A percentile compares a stretch with the other conserved stretches of the same genome.
Conservation (phyloP, 2,113 vertebrate genomes). For the Phyllostomus hastatus region DNA sequence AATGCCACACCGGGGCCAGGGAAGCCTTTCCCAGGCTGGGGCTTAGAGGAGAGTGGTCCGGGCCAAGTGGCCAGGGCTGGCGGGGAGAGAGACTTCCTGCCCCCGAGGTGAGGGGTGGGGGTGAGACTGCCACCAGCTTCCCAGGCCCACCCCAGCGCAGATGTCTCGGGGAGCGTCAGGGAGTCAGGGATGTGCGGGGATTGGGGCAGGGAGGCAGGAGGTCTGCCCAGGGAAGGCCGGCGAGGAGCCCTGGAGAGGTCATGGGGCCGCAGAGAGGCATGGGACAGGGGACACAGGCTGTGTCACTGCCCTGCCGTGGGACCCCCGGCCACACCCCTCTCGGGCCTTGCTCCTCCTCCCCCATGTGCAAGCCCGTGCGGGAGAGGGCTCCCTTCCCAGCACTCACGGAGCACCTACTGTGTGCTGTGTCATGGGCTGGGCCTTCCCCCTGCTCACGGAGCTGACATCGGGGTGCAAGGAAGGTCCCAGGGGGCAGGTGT, state of each 20-base stretch:
- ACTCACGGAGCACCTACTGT: neutral
- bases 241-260: neutral
- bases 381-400: fast-evolving
- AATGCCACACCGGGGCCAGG: slow-evolving; percentile 39
- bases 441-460: neutral
- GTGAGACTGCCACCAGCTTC: slow-evolving; percentile 37
- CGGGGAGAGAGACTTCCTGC: slow-evolving; percentile 30
- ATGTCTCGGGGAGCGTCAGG: neutral
- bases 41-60: slow-evolving; percentile 42
- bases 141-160: neutral
- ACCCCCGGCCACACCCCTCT: fast-evolving
- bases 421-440: neutral
- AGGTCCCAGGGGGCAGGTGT: neutral
- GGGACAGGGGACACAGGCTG: neutral
- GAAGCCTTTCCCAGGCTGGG: slow-evolving; percentile 68
- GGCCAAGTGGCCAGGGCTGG: slow-evolving; percentile 45
- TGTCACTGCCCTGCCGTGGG: neutral
- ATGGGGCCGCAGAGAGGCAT: fast-evolving
- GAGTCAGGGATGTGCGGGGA: neutral
- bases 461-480: fast-evolving
- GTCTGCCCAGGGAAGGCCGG: fast-evolving
- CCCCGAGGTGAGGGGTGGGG: neutral
- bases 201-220: neutral
- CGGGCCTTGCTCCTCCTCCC: neutral
- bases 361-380: neutral